A percentile compares a stretch with the other conserved stretches of the same genome.
Conservation (phyloP, 2,113 vertebrate genomes). For the Chitala chitala region DNA sequence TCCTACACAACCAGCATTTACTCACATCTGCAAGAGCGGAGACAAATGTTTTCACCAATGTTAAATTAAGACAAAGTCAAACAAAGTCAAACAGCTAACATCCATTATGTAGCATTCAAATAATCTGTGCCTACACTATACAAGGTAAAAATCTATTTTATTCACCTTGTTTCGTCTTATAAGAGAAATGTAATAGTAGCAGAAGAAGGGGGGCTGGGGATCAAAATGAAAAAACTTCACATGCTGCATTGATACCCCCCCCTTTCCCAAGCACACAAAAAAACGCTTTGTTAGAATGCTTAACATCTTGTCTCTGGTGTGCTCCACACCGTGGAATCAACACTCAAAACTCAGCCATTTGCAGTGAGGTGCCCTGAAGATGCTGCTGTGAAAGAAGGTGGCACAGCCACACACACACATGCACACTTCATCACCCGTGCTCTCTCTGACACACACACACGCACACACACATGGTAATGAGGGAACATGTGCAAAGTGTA, state of each 20-base stretch:
- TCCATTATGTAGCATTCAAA: too few species aligned
- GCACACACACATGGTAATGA: background rate
- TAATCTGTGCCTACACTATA: background rate
- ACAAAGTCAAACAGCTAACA: background rate
- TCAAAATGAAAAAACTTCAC: too few species aligned
- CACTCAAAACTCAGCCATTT: constrained; percentile 13
- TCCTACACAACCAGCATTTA: too few species aligned
- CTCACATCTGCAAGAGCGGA: too few species aligned
- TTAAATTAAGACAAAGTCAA: background rate
- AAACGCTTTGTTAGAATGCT: background rate
- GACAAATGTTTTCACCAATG: too few species aligned
- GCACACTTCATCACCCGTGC: background rate
- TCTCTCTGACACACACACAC: constrained; percentile 13
- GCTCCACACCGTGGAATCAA: constrained; percentile 10
- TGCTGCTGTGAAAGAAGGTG: constrained; percentile 12
- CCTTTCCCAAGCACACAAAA: too few species aligned
- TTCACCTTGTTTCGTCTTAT: background rate
- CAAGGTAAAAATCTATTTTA: background rate
- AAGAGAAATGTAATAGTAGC: too few species aligned
- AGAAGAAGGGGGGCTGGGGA: too few species aligned
- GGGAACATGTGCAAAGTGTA: too few species aligned
- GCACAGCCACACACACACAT: background rate
- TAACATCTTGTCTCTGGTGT: background rate
- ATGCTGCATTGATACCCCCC: too few species aligned
- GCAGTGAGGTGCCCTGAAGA: constrained; percentile 9